These are phyloP conservation scores for Mola mola DNA, from an alignment of 2,113 vertebrate species.

Conservation along the genomic window DNA sequence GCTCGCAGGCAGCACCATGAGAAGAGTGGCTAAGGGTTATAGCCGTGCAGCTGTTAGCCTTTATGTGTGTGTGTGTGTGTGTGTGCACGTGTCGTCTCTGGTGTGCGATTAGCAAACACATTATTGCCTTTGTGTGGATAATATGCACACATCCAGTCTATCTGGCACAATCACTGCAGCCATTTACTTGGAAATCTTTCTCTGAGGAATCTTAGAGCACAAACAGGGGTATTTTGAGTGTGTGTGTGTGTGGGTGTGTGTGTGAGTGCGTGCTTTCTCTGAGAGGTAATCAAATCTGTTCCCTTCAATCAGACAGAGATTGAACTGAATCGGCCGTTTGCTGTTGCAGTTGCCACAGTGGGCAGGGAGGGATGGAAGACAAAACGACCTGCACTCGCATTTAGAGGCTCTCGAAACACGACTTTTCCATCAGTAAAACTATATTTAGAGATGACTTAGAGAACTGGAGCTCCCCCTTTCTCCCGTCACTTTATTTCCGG, in stretches of 20 bases:
- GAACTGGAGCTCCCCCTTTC: constrained; percentile 26
- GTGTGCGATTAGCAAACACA: constrained; percentile 78
- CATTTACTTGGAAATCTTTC: constrained; percentile 72
- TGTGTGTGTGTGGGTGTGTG: constrained; percentile 17
- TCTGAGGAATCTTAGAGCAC: constrained; percentile 64
- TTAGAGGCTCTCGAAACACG: constrained; percentile 28
- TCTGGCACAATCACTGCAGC: constrained; percentile 73
- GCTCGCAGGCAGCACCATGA: constrained; percentile 61
- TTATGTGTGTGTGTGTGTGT: constrained; percentile 20
- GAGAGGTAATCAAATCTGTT: constrained; percentile 73
- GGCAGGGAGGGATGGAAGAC: constrained; percentile 23
- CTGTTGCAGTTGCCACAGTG: constrained; percentile 47
- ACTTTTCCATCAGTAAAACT: constrained; percentile 40
- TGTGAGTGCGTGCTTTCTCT: constrained; percentile 36
- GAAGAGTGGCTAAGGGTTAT: constrained; percentile 75
- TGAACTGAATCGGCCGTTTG: constrained; percentile 66
- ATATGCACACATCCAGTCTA: constrained; percentile 77
- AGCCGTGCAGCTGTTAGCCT: constrained; percentile 72
- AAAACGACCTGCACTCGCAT: constrained; percentile 16
- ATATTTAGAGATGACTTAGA: constrained; percentile 67
- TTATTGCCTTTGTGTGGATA: constrained; percentile 75
- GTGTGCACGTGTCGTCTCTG: constrained; percentile 61
- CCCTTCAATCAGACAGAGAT: constrained; percentile 73
- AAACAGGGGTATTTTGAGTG: constrained; percentile 60
- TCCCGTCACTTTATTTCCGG: constrained; percentile 45